These are phyloP conservation scores for Trematomus loennbergii DNA, from an alignment of 2,113 vertebrate species.

Conservation along the genomic window DNA sequence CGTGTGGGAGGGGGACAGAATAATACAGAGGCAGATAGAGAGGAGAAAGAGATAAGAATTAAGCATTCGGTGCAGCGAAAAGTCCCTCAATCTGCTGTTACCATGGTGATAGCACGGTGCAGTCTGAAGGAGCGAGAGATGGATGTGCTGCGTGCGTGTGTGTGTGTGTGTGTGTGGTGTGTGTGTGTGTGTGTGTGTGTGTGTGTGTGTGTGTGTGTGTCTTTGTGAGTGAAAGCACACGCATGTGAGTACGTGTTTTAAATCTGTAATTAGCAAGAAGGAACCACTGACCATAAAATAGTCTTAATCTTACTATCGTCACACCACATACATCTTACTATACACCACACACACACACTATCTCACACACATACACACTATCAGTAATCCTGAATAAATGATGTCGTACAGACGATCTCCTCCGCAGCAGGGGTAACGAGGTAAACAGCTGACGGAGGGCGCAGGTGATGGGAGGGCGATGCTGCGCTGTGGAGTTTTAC, in stretches of 20 bases:
- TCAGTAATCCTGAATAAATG: constrained; percentile 79
- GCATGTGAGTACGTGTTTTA: constrained; percentile 58
- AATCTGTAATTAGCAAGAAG: constrained; percentile 71
- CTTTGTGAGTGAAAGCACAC: constrained; percentile 27
- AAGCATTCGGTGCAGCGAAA: constrained; percentile 68
- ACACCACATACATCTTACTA: constrained; percentile 26
- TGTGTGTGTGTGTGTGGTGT: constrained; percentile 17
- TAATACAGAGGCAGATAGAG: constrained; percentile 44
- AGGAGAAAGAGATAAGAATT: constrained; percentile 61
- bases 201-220: constrained; percentile 32
- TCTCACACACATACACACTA: constrained; percentile 46
- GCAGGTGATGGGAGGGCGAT: constrained; percentile 57
- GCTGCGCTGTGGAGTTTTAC: constrained; percentile 27
- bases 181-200: constrained; percentile 29
- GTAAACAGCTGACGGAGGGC: constrained; percentile 58
- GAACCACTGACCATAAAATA: constrained; percentile 71
- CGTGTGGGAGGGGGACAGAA: constrained; percentile 40
- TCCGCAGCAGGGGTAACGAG: constrained; percentile 50
- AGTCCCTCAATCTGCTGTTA: constrained; percentile 78
- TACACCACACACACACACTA: constrained; percentile 34
- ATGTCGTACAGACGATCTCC: constrained; percentile 57
- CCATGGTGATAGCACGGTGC: constrained; percentile 76
- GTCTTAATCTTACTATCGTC: constrained; percentile 59
- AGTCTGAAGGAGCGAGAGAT: constrained; percentile 34
- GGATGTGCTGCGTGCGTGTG: constrained; percentile 2